Evolutionary conservation across 2,113 vertebrate species (phyloP).

Genomic region (Phylloscopus trochiloides): DNA sequence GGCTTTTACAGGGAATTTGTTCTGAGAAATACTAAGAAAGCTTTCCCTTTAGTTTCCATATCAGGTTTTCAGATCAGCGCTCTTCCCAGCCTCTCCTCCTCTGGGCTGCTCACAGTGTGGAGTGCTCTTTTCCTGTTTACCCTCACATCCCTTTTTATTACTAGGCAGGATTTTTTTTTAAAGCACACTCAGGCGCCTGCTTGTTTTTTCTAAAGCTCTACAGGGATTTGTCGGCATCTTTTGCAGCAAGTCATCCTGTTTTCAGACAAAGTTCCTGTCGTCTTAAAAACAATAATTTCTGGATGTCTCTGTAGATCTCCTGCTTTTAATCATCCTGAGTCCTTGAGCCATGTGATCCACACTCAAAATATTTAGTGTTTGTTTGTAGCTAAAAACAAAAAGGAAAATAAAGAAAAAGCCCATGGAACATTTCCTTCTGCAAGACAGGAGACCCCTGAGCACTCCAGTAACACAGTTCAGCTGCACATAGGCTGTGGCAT

Average conservation of each 20-base stretch:
- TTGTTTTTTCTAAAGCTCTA: conserved; percentile 72
- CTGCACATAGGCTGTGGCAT: accelerated
- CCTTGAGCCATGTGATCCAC: background rate
- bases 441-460: background rate
- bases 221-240: conserved; percentile 56
- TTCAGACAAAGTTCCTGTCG: conserved; percentile 71
- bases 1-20: background rate
- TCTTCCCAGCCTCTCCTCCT: conserved; percentile 28
- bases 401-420: background rate
- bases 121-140: conserved; percentile 75
- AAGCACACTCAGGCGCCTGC: conserved; percentile 43
- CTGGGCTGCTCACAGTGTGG: conserved; percentile 10
- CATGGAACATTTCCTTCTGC: background rate
- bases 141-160: conserved; percentile 38
- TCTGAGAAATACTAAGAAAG: background rate
- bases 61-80: conserved; percentile 26
- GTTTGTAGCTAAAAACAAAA: background rate
- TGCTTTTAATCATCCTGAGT: conserved; percentile 38
- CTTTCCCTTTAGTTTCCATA: background rate
- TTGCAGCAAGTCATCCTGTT: conserved; percentile 74
- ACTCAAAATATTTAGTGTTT: conserved; percentile 13
- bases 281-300: conserved; percentile 61
- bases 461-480: background rate
- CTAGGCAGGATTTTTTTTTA: background rate
- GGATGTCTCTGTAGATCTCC: conserved; percentile 36